Evolutionary conservation across 2,797 vertebrate species (phyloP), one percentile per base, ranked within the genome.

Genomic region (Neosilurus hyrtlii): DNA sequence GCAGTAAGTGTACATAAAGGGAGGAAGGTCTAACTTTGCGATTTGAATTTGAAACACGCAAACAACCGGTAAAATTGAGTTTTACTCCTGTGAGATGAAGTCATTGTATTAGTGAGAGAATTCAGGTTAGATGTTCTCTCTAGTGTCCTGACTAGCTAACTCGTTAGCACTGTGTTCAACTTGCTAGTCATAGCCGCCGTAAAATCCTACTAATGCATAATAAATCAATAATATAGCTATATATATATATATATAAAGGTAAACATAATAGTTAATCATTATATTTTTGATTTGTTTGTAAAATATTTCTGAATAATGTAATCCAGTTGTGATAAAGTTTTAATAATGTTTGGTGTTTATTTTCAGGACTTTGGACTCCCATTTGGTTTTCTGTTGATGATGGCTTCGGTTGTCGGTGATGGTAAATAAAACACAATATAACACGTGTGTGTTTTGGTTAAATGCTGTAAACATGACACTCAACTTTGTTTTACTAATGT

Each of bases 321-420:
- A 62, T 26, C 0, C 16, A 9, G 12, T 62, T 62, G 43, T 43
- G 4, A 8, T 43, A 43, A 43, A 43, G 8, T 43, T 43, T 43
- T 43, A 43, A 43, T 43, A 4, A 43, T 43, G 8, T 43, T 43
- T 72, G 20, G 15, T 78, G n/a, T 66, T 85, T 72, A 20, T 82
- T 76, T 56, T 73, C 66, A 85, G 88, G 80, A 80, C 70, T 82
- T 82, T 54, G 82, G 72, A 80, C 56, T 81, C 80, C 77, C 74
- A 63, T 62, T 70, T 75, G 79, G 63, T 74, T 74, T 72, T 57
- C 24, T 63, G 80, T 65, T 68, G 72, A 86, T 35, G 68, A 90
- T 90, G 89, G 84, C 84, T 61, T 88, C 82, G 3, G 20, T 80
- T 18, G 26, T 49, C 54, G 67, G 43, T 52, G 54, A 85, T 79